These are phyloP conservation scores for human DNA, from an alignment of 2,113 vertebrate genomes.

Conservation along the genomic window GRCh38 chrX:106461501-106462000, in stretches of 20 bases:
- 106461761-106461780: too few species aligned
- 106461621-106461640: background rate
- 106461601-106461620: background rate
- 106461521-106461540: background rate
- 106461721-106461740: too few species aligned
- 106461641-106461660: background rate
- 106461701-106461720: background rate
- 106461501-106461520: background rate
- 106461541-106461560: background rate
- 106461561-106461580: background rate
- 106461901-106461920: too few species aligned
- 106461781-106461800: too few species aligned
- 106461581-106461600: background rate
- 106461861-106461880: too few species aligned
- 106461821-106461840: too few species aligned
- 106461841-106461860: too few species aligned
- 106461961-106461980: background rate
- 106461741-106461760: too few species aligned
- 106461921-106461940: background rate
- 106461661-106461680: background rate
- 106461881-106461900: too few species aligned
- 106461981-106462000: background rate
- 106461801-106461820: too few species aligned
- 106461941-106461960: background rate
- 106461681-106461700: background rate